A percentile compares a stretch with the other conserved stretches of the same genome.
phyloP scores from a whole-genome alignment of 1,140 invertebrate genomes.

The Periplaneta americana region DNA sequence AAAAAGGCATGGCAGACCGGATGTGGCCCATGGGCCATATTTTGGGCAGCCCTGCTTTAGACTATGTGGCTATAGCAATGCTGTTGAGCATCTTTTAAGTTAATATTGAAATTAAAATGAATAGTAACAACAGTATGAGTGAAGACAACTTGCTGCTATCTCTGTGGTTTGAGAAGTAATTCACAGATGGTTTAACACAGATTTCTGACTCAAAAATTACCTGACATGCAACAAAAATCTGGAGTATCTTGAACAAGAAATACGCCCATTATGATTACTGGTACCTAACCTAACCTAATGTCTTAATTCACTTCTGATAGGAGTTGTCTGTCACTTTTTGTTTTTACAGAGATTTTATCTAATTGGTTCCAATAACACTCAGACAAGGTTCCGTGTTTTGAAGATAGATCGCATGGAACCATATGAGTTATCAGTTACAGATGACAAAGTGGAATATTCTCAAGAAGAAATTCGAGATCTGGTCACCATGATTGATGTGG shows the following conservation, averaged over 20 bases:
- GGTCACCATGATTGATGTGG: slow-evolving; percentile 75
- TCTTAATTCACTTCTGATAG: not conserved
- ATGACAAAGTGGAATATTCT: slow-evolving; percentile 90
- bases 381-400: slow-evolving; percentile 84
- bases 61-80: no score
- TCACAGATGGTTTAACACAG: not conserved
- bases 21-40: no score
- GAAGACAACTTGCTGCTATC: no score
- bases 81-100: no score
- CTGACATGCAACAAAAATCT: not conserved
- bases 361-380: slow-evolving; percentile 90
- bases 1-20: no score
- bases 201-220: not conserved
- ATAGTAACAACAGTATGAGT: no score
- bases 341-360: slow-evolving; percentile 76
- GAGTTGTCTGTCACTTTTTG: not conserved
- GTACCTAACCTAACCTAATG: not conserved
- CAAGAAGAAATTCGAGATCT: slow-evolving; percentile 80
- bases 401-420: slow-evolving; percentile 90
- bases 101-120: no score
- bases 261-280: not conserved
- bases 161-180: no score
- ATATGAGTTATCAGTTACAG: slow-evolving; percentile 71
- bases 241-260: not conserved
- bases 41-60: no score